Evolutionary conservation across 2,113 vertebrate genomes (phyloP).

Genomic region (Syrmaticus mikado): DNA sequence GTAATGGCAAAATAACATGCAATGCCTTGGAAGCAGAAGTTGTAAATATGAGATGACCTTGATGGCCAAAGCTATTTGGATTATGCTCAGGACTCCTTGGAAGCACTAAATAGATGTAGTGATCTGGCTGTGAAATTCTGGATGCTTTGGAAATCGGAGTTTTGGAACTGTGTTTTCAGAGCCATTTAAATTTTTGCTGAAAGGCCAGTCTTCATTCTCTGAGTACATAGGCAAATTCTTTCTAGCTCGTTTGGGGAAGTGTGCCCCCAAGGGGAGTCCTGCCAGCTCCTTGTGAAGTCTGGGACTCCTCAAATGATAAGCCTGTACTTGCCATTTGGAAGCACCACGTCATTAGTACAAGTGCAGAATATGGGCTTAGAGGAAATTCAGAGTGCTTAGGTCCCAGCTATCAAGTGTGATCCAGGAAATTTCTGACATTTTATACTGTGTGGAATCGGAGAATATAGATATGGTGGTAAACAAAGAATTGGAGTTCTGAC

Average conservation of each 20-base stretch:
- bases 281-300: neutral
- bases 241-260: neutral
- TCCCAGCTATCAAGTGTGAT: neutral
- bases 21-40: neutral
- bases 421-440: neutral
- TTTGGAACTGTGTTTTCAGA: neutral
- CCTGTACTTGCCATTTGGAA: neutral
- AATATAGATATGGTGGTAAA: neutral
- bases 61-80: neutral
- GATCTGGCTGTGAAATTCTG: neutral
- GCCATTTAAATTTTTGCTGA: neutral
- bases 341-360: neutral
- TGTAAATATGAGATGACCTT: neutral
- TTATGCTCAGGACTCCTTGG: neutral
- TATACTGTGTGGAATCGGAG: neutral
- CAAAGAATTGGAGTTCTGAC: neutral
- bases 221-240: neutral
- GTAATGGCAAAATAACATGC: accelerated
- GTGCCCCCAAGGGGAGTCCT: neutral
- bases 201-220: neutral
- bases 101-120: neutral
- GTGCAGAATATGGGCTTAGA: neutral
- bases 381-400: neutral
- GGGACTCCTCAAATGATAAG: neutral
- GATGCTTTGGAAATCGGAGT: neutral